These are phyloP conservation scores for Sternotherus odoratus DNA, from an alignment of 2,797 vertebrate genomes.

Conservation along the genomic window DNA sequence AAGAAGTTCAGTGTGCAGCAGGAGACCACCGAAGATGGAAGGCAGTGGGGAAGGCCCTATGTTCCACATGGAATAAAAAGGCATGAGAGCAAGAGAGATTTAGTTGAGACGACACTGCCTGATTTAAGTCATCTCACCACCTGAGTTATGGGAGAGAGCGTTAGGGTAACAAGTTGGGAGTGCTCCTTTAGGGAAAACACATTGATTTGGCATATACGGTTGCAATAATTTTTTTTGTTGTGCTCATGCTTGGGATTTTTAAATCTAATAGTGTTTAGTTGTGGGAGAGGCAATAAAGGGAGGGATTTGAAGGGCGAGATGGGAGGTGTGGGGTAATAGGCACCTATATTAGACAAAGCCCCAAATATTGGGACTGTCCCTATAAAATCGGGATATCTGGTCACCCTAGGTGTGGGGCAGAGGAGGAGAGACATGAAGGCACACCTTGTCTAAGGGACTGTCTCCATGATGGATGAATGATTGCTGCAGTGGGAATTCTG, in stretches of 20 bases:
- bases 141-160: background rate
- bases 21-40: background rate
- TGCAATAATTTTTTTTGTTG: slow-evolving; percentile 5
- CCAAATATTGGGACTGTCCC: too few relatives aligned
- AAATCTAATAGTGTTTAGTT: slow-evolving; percentile 27
- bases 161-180: background rate
- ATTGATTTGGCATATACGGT: background rate
- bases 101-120: background rate
- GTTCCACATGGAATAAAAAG: background rate
- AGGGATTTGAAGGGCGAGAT: slow-evolving; percentile 24
- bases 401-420: slow-evolving; percentile 37
- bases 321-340: slow-evolving; percentile 31
- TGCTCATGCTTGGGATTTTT: slow-evolving; percentile 38
- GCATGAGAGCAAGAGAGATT: background rate
- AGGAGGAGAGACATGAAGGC: slow-evolving; percentile 24
- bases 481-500: slow-evolving; percentile 1
- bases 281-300: slow-evolving; percentile 14
- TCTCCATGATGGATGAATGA: slow-evolving; percentile 42
- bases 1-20: background rate
- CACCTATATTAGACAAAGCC: too few relatives aligned
- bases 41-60: background rate
- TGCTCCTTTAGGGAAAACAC: background rate
- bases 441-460: background rate
- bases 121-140: background rate
- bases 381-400: too few relatives aligned